Evolutionary conservation across 2,797 vertebrate species (phyloP), one percentile per base, ranked within the genome.

Genomic region (Macropodus opercularis): DNA sequence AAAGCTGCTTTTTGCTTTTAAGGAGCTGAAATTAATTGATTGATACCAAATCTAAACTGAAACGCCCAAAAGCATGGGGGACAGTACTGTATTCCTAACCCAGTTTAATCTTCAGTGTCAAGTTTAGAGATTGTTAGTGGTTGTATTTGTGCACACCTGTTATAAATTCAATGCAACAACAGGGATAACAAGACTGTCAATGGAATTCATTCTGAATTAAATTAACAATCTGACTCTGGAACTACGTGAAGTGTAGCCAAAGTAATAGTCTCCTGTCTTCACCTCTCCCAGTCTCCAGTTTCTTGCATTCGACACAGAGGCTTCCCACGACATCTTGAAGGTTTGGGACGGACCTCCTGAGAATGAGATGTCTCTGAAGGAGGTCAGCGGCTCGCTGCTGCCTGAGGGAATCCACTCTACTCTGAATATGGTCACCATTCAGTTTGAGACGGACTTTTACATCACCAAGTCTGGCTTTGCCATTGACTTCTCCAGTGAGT

Each of bases 381-480:
- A 99, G 92, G 94, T 98, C 2, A 98, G 97, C 61, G 97, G 97
- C 24, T 99, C 97, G 0, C 93, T 99, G 78, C 85, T 98, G 79
- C 97, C 97, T 3, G 96, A 98, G 61, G 95, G 96, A 65, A 97
- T 99, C 81, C 95, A 99, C 82, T 98, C 96, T 71, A 99, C 97
- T 6, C 96, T 98, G 76, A 98, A 97, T 59, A 32, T 95, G 8
- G 95, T 99, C 58, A 96, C 96, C 51, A 93, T 99, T 75, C 97
- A 99, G 79, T 99, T 99, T 44, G 97, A 99, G 88, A 99, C 97
- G 0, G 97, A 99, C 77, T 99, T 98, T 85, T 99, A 98, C 74
- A 99, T 99, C 88, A 98, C 96, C 86, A 99, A 99, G 89, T 98
- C 96, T 34, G 97, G 97, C 78, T 99, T 99, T 36, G 96, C 96